phyloP scores from a whole-genome alignment of 2,797 vertebrate species.

The Chiloscyllium punctatum region DNA sequence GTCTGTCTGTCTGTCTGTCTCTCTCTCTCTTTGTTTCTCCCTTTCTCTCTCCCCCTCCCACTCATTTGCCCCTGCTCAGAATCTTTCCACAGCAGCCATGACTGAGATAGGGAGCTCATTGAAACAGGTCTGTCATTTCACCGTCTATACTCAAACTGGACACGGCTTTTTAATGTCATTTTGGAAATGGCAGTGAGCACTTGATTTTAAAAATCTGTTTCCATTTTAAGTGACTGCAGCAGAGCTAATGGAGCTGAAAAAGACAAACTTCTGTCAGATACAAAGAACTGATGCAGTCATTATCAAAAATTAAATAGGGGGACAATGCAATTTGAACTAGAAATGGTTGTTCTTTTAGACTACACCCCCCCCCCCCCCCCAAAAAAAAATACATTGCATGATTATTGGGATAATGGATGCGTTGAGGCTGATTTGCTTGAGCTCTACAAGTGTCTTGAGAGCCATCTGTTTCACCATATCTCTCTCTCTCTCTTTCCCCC shows the following conservation, averaged over 20 bases:
- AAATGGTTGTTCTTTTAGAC: not conserved
- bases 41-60: not conserved
- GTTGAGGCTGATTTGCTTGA: too few relatives aligned
- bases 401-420: not conserved
- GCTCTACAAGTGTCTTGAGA: not conserved
- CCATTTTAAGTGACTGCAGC: not conserved
- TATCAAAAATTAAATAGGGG: not conserved
- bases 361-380: too few relatives aligned
- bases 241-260: not conserved
- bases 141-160: not conserved
- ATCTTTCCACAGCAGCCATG: not conserved
- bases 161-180: not conserved
- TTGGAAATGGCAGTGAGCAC: not conserved
- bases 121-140: not conserved
- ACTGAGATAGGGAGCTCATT: not conserved
- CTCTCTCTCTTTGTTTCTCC: not conserved
- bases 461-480: not conserved
- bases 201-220: not conserved
- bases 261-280: not conserved
- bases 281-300: not conserved
- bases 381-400: not conserved
- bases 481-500: not conserved
- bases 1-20: not conserved
- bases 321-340: not conserved
- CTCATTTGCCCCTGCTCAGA: not conserved